Base-by-base conservation (phyloP, 2,888 invertebrate genomes). In the Lepidochrysops patricia region DNA sequence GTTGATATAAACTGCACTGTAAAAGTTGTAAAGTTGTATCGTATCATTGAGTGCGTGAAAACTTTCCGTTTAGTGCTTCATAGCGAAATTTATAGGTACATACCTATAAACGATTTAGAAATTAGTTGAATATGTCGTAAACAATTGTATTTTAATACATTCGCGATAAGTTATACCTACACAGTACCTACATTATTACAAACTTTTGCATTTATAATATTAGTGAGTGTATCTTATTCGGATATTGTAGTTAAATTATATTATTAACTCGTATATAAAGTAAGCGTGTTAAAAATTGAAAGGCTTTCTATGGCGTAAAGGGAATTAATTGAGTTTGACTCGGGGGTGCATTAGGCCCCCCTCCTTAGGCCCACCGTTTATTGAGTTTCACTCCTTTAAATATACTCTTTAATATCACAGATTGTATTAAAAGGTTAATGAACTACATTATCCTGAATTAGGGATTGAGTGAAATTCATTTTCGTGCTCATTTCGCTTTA, bases 241-340 rank as follows among this genome's bases (percentile, higher is more conserved):
- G n/a, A n/a, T n/a, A n/a, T n/a, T n/a, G n/a, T n/a, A n/a, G n/a
- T n/a, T n/a, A n/a, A n/a, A n/a, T n/a, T n/a, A n/a, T n/a, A n/a
- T n/a, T n/a, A n/a, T n/a, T n/a, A n/a, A n/a, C 63, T 64, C 65
- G 62, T 63, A 57, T 61, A 50, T 60, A 52, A 57, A 62, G 60
- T 63, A 65, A 82, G 76, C 78, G 79, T 80, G 75, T 82, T 82
- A 80, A 84, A 84, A 77, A 85, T 84, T 83, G 81, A 85, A 76
- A 84, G 83, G 78, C 80, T 78, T 80, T 80, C 76, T 80, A 79
- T 77, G 79, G 74, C 64, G 75, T 73, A 82, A 79, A 82, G 80
- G 79, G 80, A 79, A 82, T 82, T 86, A 87, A 87, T 87, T 80
- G 86, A 86, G 82, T 87, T 87, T 84, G 82, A 83, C 84, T 84